Percentiles rank a stretch among this genome's conserved stretches.
Evolutionary conservation across 2,888 invertebrate genomes (phyloP).

Genomic region (Barypeithes pellucidus): DNA sequence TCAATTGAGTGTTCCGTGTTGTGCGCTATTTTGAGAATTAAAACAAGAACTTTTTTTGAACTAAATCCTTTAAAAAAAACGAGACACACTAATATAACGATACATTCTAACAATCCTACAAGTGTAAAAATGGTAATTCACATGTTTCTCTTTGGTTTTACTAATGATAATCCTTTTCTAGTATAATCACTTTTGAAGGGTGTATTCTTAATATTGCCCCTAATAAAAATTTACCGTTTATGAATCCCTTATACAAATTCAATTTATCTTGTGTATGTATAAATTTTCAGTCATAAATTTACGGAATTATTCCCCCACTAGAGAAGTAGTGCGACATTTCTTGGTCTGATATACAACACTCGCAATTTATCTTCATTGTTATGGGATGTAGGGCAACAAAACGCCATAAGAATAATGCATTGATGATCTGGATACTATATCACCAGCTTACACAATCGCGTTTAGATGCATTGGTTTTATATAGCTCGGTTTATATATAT

Average conservation of each 20-base stretch:
- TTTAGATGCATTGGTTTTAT: constrained; percentile 28
- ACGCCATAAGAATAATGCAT: constrained; percentile 33
- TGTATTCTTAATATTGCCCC: background rate
- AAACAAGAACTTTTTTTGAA: too few relatives aligned
- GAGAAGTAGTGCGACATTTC: constrained; percentile 17
- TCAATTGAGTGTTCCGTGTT: too few relatives aligned
- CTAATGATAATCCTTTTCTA: too few relatives aligned
- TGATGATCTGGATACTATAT: constrained; percentile 34
- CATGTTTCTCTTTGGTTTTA: too few relatives aligned
- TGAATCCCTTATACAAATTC: background rate
- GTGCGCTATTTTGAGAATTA: too few relatives aligned
- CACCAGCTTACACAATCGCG: constrained; percentile 23
- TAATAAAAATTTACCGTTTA: background rate
- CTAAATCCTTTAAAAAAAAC: too few relatives aligned
- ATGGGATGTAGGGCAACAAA: constrained; percentile 22
- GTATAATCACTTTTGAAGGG: too few relatives aligned
- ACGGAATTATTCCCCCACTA: background rate
- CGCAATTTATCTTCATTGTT: constrained; percentile 30
- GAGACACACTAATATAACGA: too few relatives aligned
- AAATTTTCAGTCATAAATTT: background rate
- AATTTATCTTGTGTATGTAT: background rate
- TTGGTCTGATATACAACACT: constrained; percentile 14
- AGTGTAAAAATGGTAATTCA: too few relatives aligned
- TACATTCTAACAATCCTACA: too few relatives aligned
- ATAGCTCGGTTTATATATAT: constrained; percentile 9